phyloP scores from a whole-genome alignment of 2,113 vertebrate species.

The Malurus melanocephalus region DNA sequence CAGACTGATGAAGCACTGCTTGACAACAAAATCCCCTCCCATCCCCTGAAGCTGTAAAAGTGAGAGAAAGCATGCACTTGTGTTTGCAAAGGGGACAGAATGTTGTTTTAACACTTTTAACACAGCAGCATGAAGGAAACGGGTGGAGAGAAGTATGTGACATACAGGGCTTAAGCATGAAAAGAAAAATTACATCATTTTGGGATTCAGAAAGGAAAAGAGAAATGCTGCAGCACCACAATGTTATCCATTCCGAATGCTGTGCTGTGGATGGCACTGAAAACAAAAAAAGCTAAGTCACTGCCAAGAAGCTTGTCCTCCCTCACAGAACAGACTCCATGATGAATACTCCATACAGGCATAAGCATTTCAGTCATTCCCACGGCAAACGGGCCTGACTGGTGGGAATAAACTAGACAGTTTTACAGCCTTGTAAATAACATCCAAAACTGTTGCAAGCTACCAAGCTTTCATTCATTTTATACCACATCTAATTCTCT shows the following conservation, averaged over 20 bases:
- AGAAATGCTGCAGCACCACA: not conserved
- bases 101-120: not conserved
- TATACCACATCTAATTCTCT: not conserved
- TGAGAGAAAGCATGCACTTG: not conserved
- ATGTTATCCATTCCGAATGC: not conserved
- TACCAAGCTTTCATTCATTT: not conserved
- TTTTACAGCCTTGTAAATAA: not conserved
- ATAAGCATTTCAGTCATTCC: not conserved
- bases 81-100: not conserved
- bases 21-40: not conserved
- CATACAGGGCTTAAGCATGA: not conserved
- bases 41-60: not conserved
- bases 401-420: not conserved
- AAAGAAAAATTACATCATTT: not conserved
- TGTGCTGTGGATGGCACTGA: not conserved
- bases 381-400: not conserved
- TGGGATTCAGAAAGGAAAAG: not conserved
- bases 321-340: not conserved
- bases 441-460: not conserved
- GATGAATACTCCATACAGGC: not conserved
- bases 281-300: not conserved
- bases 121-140: not conserved
- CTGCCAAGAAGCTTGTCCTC: not conserved
- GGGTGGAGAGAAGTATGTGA: not conserved
- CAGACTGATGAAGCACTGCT: not conserved